phyloP scores from a whole-genome alignment of 2,797 vertebrate genomes.

The Fundulus diaphanus region DNA sequence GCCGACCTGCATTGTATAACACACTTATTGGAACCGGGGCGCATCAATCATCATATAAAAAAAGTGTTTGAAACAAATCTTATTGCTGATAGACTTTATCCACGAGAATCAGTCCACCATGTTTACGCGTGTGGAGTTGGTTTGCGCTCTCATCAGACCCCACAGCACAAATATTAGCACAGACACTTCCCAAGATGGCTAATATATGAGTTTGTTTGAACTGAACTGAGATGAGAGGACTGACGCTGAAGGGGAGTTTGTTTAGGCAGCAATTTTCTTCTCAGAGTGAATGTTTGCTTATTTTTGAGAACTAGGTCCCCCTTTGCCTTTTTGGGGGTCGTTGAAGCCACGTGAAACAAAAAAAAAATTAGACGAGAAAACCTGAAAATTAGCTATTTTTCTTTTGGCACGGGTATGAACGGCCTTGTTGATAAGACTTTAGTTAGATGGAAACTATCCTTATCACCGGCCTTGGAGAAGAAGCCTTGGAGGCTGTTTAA shows the following conservation, averaged over 20 bases:
- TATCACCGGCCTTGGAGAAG: conserved; percentile 56
- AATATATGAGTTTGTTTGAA: conserved; percentile 49
- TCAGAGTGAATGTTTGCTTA: conserved; percentile 31
- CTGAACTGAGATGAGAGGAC: conserved; percentile 21
- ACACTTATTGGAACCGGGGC: conserved; percentile 25
- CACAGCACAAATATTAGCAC: conserved; percentile 69
- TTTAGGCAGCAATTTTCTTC: conserved; percentile 5
- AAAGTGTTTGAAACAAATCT: conserved; percentile 15
- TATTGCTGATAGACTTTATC: conserved; percentile 26
- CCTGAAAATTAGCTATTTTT: neutral
- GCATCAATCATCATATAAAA: conserved; percentile 36
- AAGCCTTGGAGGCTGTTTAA: conserved; percentile 61
- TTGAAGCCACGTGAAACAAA: conserved; percentile 7
- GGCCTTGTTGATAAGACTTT: conserved; percentile 63
- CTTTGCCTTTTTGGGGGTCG: neutral
- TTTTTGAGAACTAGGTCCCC: neutral
- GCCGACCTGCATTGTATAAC: conserved; percentile 58
- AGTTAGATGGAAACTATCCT: conserved; percentile 57
- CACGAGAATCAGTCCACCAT: neutral
- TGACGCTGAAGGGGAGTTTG: conserved; percentile 19
- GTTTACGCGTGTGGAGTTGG: conserved; percentile 1
- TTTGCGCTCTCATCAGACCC: conserved; percentile 31
- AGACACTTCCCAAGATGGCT: conserved; percentile 58
- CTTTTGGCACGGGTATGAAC: conserved; percentile 44
- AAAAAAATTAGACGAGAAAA: conserved; percentile 30